A percentile compares a stretch with the other conserved stretches of the same genome.
phyloP scores from a whole-genome alignment of 2,888 invertebrate species.

The Platypus cylindrus region DNA sequence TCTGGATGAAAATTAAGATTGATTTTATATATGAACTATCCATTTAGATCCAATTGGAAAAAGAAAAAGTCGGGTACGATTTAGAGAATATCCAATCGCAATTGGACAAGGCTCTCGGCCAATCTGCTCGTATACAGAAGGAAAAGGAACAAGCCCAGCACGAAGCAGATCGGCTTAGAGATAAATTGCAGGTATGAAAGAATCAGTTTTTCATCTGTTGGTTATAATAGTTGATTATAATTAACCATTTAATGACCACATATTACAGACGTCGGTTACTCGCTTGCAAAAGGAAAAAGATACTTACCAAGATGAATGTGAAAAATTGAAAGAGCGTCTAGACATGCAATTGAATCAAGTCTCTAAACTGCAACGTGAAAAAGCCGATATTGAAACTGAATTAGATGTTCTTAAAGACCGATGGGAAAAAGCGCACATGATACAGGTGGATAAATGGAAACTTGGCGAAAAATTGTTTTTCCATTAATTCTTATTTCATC shows the following conservation, averaged over 20 bases:
- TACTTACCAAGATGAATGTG: conserved; percentile 65
- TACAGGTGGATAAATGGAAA: conserved; percentile 9
- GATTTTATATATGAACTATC: too few relatives aligned
- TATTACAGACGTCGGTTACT: conserved; percentile 51
- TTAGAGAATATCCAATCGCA: conserved; percentile 84
- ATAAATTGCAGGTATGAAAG: conserved; percentile 73
- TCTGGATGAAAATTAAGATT: neutral
- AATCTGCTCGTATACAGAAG: conserved; percentile 76
- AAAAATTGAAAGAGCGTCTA: conserved; percentile 67
- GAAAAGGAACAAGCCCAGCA: conserved; percentile 75
- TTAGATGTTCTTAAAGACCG: conserved; percentile 70
- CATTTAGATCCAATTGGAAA: conserved; percentile 73
- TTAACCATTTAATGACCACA: conserved; percentile 6
- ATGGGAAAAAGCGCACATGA: conserved; percentile 16
- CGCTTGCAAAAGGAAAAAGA: conserved; percentile 85
- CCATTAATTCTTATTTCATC: conserved; percentile 5
- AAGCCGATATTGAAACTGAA: conserved; percentile 74
- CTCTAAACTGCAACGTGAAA: conserved; percentile 69
- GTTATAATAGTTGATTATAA: neutral
- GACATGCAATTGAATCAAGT: conserved; percentile 73
- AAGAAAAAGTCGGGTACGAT: conserved; percentile 82
- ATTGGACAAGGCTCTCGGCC: conserved; percentile 79
- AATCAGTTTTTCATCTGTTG: neutral
- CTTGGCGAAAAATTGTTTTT: neutral
- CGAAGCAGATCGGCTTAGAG: conserved; percentile 74